A percentile compares a stretch with the other conserved stretches of the same genome.
Conservation (phyloP, 2,797 vertebrate genomes). For the Sebastes reedi region DNA sequence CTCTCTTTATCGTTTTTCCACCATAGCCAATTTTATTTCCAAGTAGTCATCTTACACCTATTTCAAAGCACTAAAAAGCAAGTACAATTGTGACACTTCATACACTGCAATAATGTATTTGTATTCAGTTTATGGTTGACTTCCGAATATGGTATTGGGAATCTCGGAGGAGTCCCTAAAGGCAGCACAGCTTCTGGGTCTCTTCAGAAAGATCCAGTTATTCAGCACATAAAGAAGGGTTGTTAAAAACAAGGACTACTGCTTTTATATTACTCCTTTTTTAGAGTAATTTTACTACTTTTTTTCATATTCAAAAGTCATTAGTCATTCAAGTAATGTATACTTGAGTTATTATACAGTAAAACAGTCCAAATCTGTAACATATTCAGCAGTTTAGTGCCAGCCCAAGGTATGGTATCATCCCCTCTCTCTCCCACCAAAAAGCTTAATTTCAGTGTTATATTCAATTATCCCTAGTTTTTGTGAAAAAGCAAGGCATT, state of each 20-base stretch:
- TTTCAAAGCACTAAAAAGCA: neutral
- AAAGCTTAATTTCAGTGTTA: neutral
- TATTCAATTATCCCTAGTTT: neutral
- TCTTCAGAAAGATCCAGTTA: neutral
- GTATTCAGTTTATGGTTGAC: neutral
- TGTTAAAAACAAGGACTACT: neutral
- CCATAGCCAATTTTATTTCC: neutral
- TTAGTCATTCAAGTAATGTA: neutral
- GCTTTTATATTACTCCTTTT: neutral
- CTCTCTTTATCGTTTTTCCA: neutral
- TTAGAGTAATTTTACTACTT: neutral
- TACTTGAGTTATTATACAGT: neutral
- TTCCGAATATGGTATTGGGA: accelerated
- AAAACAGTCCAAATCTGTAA: neutral
- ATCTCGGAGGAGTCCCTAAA: neutral
- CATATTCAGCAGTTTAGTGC: neutral
- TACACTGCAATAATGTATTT: neutral
- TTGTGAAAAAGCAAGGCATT: neutral
- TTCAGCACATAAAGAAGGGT: neutral
- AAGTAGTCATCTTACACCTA: neutral
- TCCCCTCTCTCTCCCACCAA: neutral
- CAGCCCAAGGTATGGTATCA: neutral
- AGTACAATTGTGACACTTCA: neutral
- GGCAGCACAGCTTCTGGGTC: neutral
- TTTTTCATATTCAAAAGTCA: neutral